Evolutionary conservation across 2,113 vertebrate species (phyloP), one percentile per base, ranked within the genome.

Genomic region (Leptocoma aspasia): DNA sequence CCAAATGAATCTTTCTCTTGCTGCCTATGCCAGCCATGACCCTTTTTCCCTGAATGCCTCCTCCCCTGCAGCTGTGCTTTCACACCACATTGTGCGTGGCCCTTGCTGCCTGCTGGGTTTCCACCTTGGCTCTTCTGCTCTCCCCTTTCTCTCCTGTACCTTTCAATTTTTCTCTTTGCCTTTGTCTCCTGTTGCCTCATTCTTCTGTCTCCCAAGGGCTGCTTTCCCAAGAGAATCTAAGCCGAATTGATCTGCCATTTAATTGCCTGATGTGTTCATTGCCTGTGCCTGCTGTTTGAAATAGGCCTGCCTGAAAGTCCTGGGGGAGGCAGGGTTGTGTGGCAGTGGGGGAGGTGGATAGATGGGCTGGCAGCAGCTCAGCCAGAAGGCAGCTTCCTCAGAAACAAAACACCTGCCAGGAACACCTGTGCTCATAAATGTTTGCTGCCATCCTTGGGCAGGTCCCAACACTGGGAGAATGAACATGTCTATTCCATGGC

Each of bases 171-270:
- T 65, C 81, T 76, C 53, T 78, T 33, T 94, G 61, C 60, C 79
- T 92, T 77, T 91, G 76, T 81, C 49, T 96, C 91, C 68, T 78
- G 68, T 68, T 73, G 71, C 87, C 77, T 75, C 33, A 57, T 95
- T 93, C 92, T 95, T 94, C 84, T 68, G n/a, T 88, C 81, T 95
- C 92, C 93, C 86, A 94, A 92, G 31, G 72, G 92, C 89, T 97
- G 86, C 91, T 96, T 96, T 97, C 96, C 94, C 94, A 82, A 60
- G 80, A 94, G 96, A 92, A 97, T 92, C 92, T 94, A 97, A 97
- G 92, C 95, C 56, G 72, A 96, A 97, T 94, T 95, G 94, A 96
- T 96, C 93, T 97, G 91, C 95, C 92, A 92, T 96, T 97, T 98
- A 97, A 97, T 97, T 96, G 92, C 94, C 95, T 95, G 83, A 92